Base-by-base conservation (phyloP, 2,113 vertebrate genomes). In the Mionectes macconnelli region DNA sequence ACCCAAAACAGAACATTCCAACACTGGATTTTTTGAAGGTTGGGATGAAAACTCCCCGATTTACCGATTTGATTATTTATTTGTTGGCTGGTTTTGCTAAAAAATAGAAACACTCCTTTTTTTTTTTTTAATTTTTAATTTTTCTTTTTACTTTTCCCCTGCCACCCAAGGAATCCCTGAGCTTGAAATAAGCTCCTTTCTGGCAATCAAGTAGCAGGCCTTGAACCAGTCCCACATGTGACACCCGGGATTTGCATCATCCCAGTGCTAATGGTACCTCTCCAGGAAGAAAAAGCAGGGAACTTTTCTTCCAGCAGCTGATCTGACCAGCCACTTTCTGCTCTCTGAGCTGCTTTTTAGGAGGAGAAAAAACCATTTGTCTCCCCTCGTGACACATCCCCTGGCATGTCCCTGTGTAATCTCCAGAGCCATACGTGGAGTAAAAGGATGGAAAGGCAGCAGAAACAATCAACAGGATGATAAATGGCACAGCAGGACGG, bases 221-320 rank as follows among this genome's bases (percentile, higher is more conserved):
- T 67, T 33, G 25, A 83, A 45, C 40, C 75, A 66, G 79, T 55
- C 55, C 64, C 75, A 63, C 14, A 3, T 8, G 31, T 53, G 75
- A 73, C 88, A 55, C 15, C 1, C 0, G 0, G 0, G 37, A 55
- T 86, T 74, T 30, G 3, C 42, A 49, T 63, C 88, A 84, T 45
- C 19, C 6, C 9, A 2, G 37, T 10, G 55, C 42, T 70, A 50
- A 14, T 12, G 33, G 76, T 47, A 44, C 31, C 67, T 68, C n/a
- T 56, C 37, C 37, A 20, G 68, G 59, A 66, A 53, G 39, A 25
- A 70, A 42, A 74, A 50, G 8, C 47, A 12, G 31, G 25, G 1
- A 35, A 37, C 6, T 27, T 52, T 52, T 12, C 68, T 83, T 56
- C 19, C 62, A 60, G 84, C 39, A 39, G 66, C 66, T 0, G 1